Evolutionary conservation across 2,888 invertebrate genomes (phyloP).

Genomic region (Minunthozetes semirufus): DNA sequence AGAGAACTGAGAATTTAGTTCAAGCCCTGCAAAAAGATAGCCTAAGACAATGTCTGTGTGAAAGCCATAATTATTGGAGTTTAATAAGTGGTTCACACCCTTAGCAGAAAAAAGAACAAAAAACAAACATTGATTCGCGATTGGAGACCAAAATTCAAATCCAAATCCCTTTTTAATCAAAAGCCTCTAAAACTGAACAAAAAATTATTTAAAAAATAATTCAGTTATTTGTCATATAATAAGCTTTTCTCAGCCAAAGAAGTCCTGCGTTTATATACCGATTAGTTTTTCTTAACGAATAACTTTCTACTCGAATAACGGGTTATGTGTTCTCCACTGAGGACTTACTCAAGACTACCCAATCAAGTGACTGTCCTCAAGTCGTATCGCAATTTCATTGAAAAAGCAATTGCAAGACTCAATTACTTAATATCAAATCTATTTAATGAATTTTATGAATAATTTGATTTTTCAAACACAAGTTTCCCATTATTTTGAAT

Average conservation of each 20-base stretch:
- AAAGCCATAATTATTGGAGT: constrained; percentile 22
- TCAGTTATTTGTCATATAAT: neutral
- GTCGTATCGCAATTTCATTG: too few relatives aligned
- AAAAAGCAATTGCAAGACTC: too few relatives aligned
- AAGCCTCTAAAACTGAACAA: neutral
- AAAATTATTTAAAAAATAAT: neutral
- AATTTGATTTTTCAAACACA: too few relatives aligned
- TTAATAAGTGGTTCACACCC: constrained; percentile 26
- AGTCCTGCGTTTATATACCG: neutral
- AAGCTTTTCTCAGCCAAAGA: neutral
- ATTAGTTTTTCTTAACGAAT: neutral
- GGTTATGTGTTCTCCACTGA: neutral
- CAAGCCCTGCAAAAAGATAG: constrained; percentile 9
- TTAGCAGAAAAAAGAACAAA: neutral
- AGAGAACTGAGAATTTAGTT: constrained; percentile 14
- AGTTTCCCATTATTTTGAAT: too few relatives aligned
- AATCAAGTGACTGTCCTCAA: too few relatives aligned
- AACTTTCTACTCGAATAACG: neutral
- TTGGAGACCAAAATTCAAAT: neutral
- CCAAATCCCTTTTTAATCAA: neutral
- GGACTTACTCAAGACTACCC: too few relatives aligned
- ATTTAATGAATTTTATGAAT: too few relatives aligned
- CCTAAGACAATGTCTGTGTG: neutral
- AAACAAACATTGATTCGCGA: constrained; percentile 14
- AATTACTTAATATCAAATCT: too few relatives aligned